Base-by-base conservation (phyloP, 2,113 vertebrate genomes). In the Echinops telfairi region DNA sequence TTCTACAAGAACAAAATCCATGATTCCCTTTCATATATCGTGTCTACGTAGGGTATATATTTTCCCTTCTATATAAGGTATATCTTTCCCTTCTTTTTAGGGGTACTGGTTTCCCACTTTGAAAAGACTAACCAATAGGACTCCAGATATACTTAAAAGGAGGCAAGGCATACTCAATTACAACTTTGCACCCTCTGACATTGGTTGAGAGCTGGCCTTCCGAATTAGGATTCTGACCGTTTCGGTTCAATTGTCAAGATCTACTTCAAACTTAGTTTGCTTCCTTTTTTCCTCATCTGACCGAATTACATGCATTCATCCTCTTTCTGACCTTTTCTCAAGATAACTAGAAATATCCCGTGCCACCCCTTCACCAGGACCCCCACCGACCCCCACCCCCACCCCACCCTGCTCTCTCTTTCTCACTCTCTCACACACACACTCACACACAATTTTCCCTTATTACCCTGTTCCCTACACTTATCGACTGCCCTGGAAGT, bases 121-220 rank as follows among this genome's bases (percentile, higher is more conserved):
- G 38, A 90, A 94, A 95, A 96, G 31, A 88, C n/a, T 80, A 87
- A 36, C 15, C 47, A 53, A 53, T 53, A 60, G 27, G 78, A 84
- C 15, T 53, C 53, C 8, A 79, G 68, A 84, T 33, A 82, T 22
- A 85, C 27, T 68, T 81, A 89, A 86, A 80, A 85, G 83, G 29
- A 92, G 27, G 20, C 73, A 78, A 95, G 86, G 6, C 17, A 6
- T 29, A 73, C 3, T 79, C 83, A 84, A 4, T 19, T 83, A 38
- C 10, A 92, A 66, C 60, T 94, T 90, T 66, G 31, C 2, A 80
- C 29, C 73, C 79, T 92, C 53, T 86, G 20, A 81, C 58, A 62
- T 3, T 70, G 23, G 12, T n/a, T 86, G 81, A 36, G 40, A 86
- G 53, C 5, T 10, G 78, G 86, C 93, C 71, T 60, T 81, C 68